Conservation (phyloP, 2,113 vertebrate genomes). For the Neogobius melanostomus region DNA sequence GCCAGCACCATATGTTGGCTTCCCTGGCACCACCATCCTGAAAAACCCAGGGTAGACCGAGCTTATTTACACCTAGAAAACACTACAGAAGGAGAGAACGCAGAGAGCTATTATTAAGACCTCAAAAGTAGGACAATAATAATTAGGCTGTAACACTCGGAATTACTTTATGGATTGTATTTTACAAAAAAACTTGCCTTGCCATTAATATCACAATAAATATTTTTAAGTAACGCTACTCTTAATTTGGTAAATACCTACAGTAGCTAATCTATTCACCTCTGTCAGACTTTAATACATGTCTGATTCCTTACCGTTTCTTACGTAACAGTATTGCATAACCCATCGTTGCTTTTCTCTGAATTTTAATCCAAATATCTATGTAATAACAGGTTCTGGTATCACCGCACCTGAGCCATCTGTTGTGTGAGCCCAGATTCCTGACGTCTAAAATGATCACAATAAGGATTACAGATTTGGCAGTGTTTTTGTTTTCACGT, state of each 20-base stretch:
- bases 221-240: too few relatives aligned
- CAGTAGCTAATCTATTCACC: too few relatives aligned
- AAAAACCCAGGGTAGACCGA: constrained; percentile 28
- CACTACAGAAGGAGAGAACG: too few relatives aligned
- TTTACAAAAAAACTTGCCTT: too few relatives aligned
- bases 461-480: constrained; percentile 51
- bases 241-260: too few relatives aligned
- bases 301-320: constrained; percentile 30
- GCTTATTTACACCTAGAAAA: constrained; percentile 24
- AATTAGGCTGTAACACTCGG: too few relatives aligned
- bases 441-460: constrained; percentile 41
- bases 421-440: constrained; percentile 50
- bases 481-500: constrained; percentile 32
- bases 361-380: constrained; percentile 56
- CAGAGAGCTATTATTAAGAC: too few relatives aligned
- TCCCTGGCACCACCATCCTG: constrained; percentile 34
- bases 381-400: constrained; percentile 41
- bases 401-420: constrained; percentile 59
- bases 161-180: too few relatives aligned
- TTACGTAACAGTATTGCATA: constrained; percentile 42
- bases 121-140: too few relatives aligned
- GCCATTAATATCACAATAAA: too few relatives aligned
- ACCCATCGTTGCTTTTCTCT: constrained; percentile 18
- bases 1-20: constrained; percentile 59
- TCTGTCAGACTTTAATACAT: constrained; percentile 3